These are phyloP conservation scores for Urosaurus nigricauda DNA, from an alignment of 2,797 vertebrate genomes.

Conservation along the genomic window DNA sequence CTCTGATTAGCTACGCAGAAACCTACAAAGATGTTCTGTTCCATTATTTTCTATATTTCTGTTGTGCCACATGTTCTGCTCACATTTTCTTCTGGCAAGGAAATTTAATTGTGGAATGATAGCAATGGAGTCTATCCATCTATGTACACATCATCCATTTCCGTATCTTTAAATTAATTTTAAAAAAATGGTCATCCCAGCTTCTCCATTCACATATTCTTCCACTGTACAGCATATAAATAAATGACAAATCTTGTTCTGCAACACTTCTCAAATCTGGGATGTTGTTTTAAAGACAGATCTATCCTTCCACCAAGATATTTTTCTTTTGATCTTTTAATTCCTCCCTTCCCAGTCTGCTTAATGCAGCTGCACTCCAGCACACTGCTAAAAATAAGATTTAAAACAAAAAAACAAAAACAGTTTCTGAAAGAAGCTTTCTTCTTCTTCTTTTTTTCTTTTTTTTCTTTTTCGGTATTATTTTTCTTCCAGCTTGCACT, in stretches of 20 bases:
- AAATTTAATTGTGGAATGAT: neutral
- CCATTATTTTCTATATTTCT: neutral
- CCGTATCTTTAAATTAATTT: too few species aligned
- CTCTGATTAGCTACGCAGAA: too few species aligned
- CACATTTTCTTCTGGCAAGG: neutral
- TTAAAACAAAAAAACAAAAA: neutral
- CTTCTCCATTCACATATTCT: neutral
- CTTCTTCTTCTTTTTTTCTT: too few species aligned
- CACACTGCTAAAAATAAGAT: neutral
- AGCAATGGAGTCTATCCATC: neutral
- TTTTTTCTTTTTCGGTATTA: neutral
- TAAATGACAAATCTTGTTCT: neutral
- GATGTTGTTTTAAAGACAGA: neutral
- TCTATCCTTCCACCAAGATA: neutral
- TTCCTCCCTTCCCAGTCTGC: neutral
- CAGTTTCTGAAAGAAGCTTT: neutral
- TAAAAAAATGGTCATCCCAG: neutral
- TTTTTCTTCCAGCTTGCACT: neutral
- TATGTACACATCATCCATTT: neutral
- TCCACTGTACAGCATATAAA: neutral
- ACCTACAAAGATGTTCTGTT: neutral
- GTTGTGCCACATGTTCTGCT: too few species aligned
- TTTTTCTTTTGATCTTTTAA: neutral
- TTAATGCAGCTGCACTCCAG: neutral
- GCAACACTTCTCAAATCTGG: neutral